phyloP scores from a whole-genome alignment of 2,113 vertebrate species.

The Furnarius figulus region DNA sequence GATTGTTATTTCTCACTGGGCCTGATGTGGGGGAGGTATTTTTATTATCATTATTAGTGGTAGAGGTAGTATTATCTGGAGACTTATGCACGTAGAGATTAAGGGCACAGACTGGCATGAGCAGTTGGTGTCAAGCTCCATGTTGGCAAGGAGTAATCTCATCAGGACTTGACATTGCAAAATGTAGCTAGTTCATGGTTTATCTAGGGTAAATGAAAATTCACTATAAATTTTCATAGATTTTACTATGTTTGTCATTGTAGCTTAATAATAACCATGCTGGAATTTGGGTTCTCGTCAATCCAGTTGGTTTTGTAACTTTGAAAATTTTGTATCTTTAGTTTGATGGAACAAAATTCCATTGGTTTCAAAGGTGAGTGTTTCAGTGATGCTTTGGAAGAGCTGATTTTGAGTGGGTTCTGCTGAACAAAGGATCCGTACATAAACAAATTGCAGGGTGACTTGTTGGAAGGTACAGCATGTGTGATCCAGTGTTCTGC shows the following conservation, averaged over 20 bases:
- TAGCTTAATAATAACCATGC: not conserved
- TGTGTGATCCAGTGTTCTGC: not conserved
- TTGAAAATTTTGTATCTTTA: not conserved
- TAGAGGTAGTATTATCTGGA: not conserved
- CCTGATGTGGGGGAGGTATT: not conserved
- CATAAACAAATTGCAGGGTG: not conserved
- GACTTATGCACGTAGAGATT: conserved; percentile 5
- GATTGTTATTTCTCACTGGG: conserved; percentile 44
- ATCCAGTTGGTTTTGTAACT: not conserved
- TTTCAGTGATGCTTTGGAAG: not conserved
- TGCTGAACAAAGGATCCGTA: not conserved
- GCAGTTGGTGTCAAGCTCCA: not conserved
- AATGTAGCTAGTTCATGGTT: not conserved
- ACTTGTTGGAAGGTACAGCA: not conserved
- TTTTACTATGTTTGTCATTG: not conserved
- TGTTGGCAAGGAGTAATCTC: not conserved
- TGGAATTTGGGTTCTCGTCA: not conserved
- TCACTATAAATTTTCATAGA: not conserved
- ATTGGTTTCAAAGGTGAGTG: not conserved
- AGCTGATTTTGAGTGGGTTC: not conserved
- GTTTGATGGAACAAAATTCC: not conserved
- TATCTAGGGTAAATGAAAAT: not conserved
- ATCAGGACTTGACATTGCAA: not conserved
- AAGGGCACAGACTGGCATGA: not conserved
- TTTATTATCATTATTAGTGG: conserved; percentile 37